Evolutionary conservation across 2,797 vertebrate species (phyloP).

Genomic region (Hemitrygon akajei): DNA sequence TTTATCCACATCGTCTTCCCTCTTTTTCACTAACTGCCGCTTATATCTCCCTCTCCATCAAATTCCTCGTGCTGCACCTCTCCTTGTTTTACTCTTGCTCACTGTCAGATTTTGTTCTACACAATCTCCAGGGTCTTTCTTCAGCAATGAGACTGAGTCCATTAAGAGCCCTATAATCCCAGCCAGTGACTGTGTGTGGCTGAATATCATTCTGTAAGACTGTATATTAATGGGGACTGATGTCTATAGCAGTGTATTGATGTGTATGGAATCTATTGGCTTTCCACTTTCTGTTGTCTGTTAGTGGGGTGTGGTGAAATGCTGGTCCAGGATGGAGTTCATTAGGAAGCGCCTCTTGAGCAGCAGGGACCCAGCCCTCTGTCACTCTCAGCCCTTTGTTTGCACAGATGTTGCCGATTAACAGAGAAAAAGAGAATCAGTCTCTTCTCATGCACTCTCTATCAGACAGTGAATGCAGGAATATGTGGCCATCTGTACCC

Average conservation of each 20-base stretch:
- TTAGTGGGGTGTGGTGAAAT: constrained; percentile 67
- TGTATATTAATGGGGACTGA: constrained; percentile 42
- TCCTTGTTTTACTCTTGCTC: constrained; percentile 13
- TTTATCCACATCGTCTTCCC: not conserved
- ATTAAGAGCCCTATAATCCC: constrained; percentile 36
- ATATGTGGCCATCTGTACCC: constrained; percentile 52
- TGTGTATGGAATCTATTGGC: constrained; percentile 45
- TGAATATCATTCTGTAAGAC: constrained; percentile 35
- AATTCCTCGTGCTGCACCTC: not conserved
- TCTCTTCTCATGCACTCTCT: constrained; percentile 70
- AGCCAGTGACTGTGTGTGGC: constrained; percentile 36
- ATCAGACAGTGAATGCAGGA: constrained; percentile 38
- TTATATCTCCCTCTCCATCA: not conserved
- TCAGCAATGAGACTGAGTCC: constrained; percentile 35
- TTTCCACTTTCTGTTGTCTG: constrained; percentile 54
- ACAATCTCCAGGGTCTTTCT: constrained; percentile 11
- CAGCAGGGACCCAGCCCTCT: constrained; percentile 68
- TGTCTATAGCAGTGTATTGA: constrained; percentile 47
- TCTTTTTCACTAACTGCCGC: not conserved
- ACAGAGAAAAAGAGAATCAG: constrained; percentile 62
- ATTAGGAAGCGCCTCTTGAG: constrained; percentile 70
- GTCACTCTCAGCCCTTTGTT: constrained; percentile 71
- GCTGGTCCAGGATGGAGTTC: constrained; percentile 70
- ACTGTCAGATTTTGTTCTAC: constrained; percentile 8
- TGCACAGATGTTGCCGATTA: constrained; percentile 71